Evolutionary conservation across 2,797 vertebrate genomes (phyloP).

Genomic region (Ceryle rudis): DNA sequence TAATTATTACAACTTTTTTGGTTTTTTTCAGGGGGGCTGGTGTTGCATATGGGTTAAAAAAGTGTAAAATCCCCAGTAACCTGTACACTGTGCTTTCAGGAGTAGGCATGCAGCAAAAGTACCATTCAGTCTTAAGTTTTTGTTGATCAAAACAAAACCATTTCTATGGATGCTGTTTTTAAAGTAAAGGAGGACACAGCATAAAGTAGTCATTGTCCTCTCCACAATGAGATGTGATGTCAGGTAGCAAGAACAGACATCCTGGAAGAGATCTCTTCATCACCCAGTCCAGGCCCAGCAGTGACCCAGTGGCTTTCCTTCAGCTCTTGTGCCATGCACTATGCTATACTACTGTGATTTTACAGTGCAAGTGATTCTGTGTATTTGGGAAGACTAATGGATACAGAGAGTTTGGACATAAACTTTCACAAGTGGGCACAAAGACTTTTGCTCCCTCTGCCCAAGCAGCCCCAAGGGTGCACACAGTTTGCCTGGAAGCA

Average conservation of each 20-base stretch:
- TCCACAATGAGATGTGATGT: not conserved
- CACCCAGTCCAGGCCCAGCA: not conserved
- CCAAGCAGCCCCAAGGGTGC: fast-evolving
- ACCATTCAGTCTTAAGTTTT: not conserved
- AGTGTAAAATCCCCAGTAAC: not conserved
- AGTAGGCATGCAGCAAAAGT: not conserved
- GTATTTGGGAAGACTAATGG: not conserved
- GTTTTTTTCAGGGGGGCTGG: not conserved
- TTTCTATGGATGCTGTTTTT: fast-evolving
- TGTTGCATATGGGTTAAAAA: not conserved
- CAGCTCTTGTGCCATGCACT: fast-evolving
- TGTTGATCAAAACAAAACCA: not conserved
- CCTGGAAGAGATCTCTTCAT: not conserved
- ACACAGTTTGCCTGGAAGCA: fast-evolving
- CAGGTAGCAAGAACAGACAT: not conserved
- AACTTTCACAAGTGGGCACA: not conserved
- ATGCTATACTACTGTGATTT: not conserved
- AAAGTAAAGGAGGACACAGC: not conserved
- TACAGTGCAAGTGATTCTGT: not conserved
- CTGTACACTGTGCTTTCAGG: not conserved
- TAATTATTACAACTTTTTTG: not conserved
- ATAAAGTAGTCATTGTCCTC: not conserved
- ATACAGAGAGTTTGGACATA: not conserved
- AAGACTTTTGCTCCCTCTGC: not conserved
- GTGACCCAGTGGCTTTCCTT: not conserved